Percentiles rank a stretch among this genome's conserved stretches.
phyloP scores from a whole-genome alignment of 2,888 invertebrate genomes.

The Hyposoter dolosus region DNA sequence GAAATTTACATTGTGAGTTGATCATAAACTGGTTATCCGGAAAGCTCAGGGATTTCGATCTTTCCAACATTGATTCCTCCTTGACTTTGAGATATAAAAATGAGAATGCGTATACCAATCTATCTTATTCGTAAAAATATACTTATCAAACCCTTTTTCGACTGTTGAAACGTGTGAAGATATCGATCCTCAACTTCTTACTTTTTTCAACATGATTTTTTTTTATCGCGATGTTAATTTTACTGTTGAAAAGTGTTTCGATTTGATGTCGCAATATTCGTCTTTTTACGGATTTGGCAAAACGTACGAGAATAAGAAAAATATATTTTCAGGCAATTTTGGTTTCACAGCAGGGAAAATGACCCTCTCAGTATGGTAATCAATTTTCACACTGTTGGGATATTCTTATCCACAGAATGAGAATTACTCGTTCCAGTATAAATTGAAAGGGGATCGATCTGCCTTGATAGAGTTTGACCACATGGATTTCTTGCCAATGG shows the following conservation, averaged over 20 bases:
- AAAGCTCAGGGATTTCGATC: not conserved
- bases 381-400: not conserved
- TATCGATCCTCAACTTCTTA: not conserved
- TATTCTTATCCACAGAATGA: not conserved
- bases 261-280: too few relatives aligned
- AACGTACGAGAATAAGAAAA: not conserved
- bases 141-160: not conserved
- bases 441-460: constrained; percentile 3
- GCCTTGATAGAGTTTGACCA: constrained; percentile 3
- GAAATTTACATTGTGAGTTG: not conserved
- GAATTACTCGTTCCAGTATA: not conserved
- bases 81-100: not conserved
- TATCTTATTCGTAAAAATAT: not conserved
- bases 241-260: too few relatives aligned
- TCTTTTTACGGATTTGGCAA: not conserved
- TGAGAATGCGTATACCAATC: not conserved
- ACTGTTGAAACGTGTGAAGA: not conserved
- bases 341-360: not conserved
- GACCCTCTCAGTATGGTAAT: not conserved
- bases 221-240: not conserved
- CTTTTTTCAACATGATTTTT: not conserved
- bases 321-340: not conserved
- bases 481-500: not conserved
- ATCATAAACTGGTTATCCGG: not conserved
- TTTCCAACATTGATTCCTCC: not conserved